A percentile compares a stretch with the other conserved stretches of the same genome.
Evolutionary conservation across 2,888 invertebrate genomes (phyloP).

Genomic region (Colostygia pectinataria): DNA sequence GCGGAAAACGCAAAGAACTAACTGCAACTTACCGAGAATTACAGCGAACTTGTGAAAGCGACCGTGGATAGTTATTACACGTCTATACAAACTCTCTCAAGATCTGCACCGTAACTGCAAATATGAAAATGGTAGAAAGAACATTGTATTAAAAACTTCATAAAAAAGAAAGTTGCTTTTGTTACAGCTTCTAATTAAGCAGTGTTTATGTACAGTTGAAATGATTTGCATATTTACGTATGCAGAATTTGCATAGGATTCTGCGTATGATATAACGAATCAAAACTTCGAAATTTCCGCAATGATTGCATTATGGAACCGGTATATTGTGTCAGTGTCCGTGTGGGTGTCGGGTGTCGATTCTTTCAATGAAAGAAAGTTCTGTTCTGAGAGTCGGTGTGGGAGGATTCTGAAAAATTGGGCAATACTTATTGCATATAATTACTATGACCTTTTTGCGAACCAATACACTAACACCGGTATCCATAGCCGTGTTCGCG

Average conservation of each 20-base stretch:
- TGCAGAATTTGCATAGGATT: slow-evolving; percentile 44
- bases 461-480: neutral
- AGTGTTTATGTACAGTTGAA: slow-evolving; percentile 18
- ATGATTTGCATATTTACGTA: slow-evolving; percentile 42
- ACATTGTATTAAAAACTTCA: slow-evolving; percentile 30
- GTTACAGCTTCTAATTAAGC: slow-evolving; percentile 24
- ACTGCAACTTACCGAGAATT: slow-evolving; percentile 47
- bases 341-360: slow-evolving; percentile 53
- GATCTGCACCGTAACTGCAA: slow-evolving; percentile 46
- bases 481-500: too few relatives aligned
- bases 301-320: slow-evolving; percentile 67
- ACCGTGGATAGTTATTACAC: slow-evolving; percentile 43
- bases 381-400: slow-evolving; percentile 41
- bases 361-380: slow-evolving; percentile 78
- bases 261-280: slow-evolving; percentile 60
- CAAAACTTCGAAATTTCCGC: slow-evolving; percentile 64
- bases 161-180: slow-evolving; percentile 28
- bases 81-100: slow-evolving; percentile 51
- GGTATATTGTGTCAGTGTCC: slow-evolving; percentile 68
- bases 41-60: slow-evolving; percentile 58
- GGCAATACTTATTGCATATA: slow-evolving; percentile 40
- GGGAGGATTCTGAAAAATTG: slow-evolving; percentile 49
- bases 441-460: slow-evolving; percentile 5
- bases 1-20: slow-evolving; percentile 40
- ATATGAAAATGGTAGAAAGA: slow-evolving; percentile 23